These are phyloP conservation scores for Corythaeola cristata DNA, from an alignment of 2,113 vertebrate genomes.

Conservation along the genomic window DNA sequence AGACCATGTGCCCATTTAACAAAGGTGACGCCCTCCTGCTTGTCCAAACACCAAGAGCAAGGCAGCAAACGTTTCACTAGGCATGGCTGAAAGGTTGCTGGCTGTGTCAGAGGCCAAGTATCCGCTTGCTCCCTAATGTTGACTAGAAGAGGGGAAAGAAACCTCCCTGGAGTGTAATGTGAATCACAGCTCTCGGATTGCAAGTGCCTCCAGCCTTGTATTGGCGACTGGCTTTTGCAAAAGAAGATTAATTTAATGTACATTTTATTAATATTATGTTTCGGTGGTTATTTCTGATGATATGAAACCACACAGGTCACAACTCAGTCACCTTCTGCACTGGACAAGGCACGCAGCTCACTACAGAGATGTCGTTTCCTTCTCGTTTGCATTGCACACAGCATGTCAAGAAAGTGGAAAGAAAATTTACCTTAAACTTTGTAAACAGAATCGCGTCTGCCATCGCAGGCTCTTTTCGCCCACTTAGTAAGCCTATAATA, in stretches of 20 bases:
- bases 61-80: not conserved
- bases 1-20: not conserved
- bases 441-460: not conserved
- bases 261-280: not conserved
- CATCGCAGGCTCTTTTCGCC: not conserved
- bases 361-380: not conserved
- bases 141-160: not conserved
- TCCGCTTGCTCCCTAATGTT: not conserved
- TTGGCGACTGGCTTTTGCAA: not conserved
- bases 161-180: not conserved
- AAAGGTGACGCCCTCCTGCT: not conserved
- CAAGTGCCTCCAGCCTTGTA: not conserved
- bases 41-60: not conserved
- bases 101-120: not conserved
- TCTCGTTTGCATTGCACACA: not conserved
- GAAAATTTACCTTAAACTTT: not conserved
- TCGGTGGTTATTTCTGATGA: not conserved
- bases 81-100: not conserved
- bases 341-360: not conserved
- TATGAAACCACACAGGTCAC: not conserved
- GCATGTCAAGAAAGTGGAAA: not conserved
- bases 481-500: not conserved
- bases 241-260: not conserved
- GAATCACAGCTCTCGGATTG: not conserved
- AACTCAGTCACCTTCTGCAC: not conserved